These are phyloP conservation scores for Argyra leucocephala DNA, from an alignment of 2,888 invertebrate species.

Conservation along the genomic window DNA sequence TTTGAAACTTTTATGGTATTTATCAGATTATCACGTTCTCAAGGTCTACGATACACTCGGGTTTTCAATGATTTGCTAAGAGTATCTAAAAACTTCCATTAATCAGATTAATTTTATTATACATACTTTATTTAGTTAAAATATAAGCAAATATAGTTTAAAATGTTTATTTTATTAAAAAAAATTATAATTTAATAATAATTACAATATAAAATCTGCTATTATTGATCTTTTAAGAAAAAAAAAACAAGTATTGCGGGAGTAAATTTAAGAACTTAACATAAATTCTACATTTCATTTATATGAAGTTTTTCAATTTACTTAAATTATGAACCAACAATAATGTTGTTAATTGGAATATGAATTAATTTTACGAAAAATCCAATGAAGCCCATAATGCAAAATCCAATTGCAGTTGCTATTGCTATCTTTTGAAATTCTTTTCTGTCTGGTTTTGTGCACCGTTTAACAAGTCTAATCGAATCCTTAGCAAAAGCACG, in stretches of 20 bases:
- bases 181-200: not conserved
- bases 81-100: too few relatives aligned
- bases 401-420: conserved; percentile 98
- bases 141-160: too few relatives aligned
- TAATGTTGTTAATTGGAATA: conserved; percentile 96
- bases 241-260: not conserved
- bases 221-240: not conserved
- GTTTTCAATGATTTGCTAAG: too few relatives aligned
- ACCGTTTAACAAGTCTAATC: conserved; percentile 93
- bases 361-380: conserved; percentile 99
- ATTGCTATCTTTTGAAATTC: conserved; percentile 99
- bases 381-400: conserved; percentile 99
- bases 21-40: too few relatives aligned
- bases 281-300: not conserved
- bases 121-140: too few relatives aligned
- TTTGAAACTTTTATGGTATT: too few relatives aligned
- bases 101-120: too few relatives aligned
- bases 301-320: not conserved
- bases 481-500: conserved; percentile 98
- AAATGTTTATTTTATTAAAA: too few relatives aligned
- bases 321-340: conserved; percentile 65
- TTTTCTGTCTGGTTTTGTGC: conserved; percentile 98
- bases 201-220: not conserved
- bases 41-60: too few relatives aligned
- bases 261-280: conserved; percentile 1